Evolutionary conservation across 2,888 invertebrate species (phyloP).

Genomic region (Sesia apiformis): DNA sequence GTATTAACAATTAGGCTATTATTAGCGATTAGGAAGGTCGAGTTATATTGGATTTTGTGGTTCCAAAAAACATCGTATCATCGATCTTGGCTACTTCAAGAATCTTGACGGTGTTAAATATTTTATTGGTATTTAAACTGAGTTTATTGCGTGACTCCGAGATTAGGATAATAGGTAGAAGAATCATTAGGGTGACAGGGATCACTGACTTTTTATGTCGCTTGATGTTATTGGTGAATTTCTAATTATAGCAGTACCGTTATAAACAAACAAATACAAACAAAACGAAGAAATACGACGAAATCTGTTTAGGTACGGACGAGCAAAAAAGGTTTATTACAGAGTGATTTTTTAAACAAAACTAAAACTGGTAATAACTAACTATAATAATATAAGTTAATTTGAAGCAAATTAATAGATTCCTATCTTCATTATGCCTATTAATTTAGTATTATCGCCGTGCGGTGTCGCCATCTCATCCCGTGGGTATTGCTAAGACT

Average conservation of each 20-base stretch:
- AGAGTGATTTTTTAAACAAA: no score
- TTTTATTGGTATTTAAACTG: constrained; percentile 66
- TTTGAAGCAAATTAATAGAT: no score
- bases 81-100: constrained; percentile 45
- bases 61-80: constrained; percentile 46
- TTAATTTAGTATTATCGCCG: no score
- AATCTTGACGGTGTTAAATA: constrained; percentile 57
- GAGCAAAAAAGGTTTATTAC: no score
- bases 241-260: not conserved
- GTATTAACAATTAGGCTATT: not conserved
- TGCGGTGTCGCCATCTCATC: no score
- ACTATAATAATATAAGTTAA: no score
- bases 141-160: constrained; percentile 55
- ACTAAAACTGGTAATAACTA: no score
- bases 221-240: constrained; percentile 11
- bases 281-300: no score
- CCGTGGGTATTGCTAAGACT: no score
- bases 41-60: constrained; percentile 23
- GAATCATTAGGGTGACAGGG: constrained; percentile 51
- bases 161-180: constrained; percentile 62
- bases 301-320: no score
- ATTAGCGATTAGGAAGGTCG: constrained; percentile 17
- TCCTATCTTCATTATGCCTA: no score
- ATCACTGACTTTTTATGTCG: constrained; percentile 32
- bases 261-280: no score